Conservation (phyloP, 2,888 invertebrate genomes). For the Chaitophorus viminalis region DNA sequence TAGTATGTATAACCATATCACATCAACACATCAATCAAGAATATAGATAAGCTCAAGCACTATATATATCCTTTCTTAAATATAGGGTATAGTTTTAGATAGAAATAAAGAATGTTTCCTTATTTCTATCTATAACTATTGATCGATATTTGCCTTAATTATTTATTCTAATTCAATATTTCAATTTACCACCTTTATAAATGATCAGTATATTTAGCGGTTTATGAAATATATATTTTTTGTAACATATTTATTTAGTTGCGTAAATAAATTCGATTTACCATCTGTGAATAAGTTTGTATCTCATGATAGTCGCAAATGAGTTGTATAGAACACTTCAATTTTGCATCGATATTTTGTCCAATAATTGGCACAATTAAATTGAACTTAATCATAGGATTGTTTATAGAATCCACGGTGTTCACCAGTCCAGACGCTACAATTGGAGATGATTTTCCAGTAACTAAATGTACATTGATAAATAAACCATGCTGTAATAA, state of each 20-base stretch:
- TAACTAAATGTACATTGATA: slow-evolving; percentile 51
- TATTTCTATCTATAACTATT: no score
- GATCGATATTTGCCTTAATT: no score
- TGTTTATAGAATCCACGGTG: slow-evolving; percentile 54
- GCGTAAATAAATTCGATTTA: not conserved
- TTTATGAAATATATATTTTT: not conserved
- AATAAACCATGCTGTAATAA: slow-evolving; percentile 48
- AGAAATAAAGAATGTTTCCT: no score
- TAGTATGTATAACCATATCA: no score
- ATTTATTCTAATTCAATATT: no score
- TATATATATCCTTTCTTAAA: no score
- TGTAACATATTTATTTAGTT: not conserved
- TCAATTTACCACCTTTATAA: no score
- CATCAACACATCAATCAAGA: no score
- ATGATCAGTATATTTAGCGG: no score
- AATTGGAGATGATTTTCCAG: slow-evolving; percentile 34
- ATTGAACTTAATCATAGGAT: slow-evolving; percentile 51
- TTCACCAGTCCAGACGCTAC: slow-evolving; percentile 47
- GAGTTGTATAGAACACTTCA: slow-evolving; percentile 54
- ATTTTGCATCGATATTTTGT: slow-evolving; percentile 51
- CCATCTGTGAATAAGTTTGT: slow-evolving; percentile 42
- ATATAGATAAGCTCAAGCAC: no score
- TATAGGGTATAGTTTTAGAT: no score
- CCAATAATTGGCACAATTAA: slow-evolving; percentile 49
- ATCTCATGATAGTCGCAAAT: slow-evolving; percentile 46